phyloP scores from a whole-genome alignment of 2,797 vertebrate species.

The Etheostoma perlongum region DNA sequence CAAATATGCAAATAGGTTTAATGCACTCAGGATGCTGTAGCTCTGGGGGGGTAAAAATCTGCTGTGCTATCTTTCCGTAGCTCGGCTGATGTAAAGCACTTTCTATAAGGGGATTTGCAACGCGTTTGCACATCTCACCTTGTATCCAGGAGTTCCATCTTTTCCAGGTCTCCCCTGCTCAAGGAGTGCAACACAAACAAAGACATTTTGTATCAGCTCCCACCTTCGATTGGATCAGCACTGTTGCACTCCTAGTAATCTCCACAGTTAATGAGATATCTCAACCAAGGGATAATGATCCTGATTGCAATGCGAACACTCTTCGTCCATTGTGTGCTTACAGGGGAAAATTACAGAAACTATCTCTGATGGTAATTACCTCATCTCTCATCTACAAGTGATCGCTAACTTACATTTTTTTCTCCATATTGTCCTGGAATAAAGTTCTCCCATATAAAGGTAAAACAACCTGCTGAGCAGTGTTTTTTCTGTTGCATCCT shows the following conservation, averaged over 20 bases:
- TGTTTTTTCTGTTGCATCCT: constrained; percentile 15
- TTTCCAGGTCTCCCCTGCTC: constrained; percentile 94
- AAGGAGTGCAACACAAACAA: constrained; percentile 78
- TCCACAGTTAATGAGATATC: constrained; percentile 83
- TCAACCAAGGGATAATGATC: constrained; percentile 79
- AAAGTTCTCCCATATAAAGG: neutral
- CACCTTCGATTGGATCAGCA: constrained; percentile 81
- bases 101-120: constrained; percentile 76
- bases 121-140: constrained; percentile 85
- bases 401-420: constrained; percentile 57
- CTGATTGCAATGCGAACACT: constrained; percentile 79
- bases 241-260: constrained; percentile 81
- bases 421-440: constrained; percentile 68
- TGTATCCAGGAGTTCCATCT: constrained; percentile 94
- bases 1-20: constrained; percentile 83
- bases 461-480: constrained; percentile 14
- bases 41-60: constrained; percentile 74
- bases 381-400: constrained; percentile 55
- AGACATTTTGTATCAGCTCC: constrained; percentile 77
- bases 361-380: constrained; percentile 81
- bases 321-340: constrained; percentile 77
- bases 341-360: constrained; percentile 78
- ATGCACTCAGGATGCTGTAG: constrained; percentile 74
- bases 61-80: constrained; percentile 78
- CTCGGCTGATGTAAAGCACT: constrained; percentile 73